A percentile compares a stretch with the other conserved stretches of the same genome.
phyloP scores from a whole-genome alignment of 2,888 invertebrate genomes.

The Harmothoe impar region DNA sequence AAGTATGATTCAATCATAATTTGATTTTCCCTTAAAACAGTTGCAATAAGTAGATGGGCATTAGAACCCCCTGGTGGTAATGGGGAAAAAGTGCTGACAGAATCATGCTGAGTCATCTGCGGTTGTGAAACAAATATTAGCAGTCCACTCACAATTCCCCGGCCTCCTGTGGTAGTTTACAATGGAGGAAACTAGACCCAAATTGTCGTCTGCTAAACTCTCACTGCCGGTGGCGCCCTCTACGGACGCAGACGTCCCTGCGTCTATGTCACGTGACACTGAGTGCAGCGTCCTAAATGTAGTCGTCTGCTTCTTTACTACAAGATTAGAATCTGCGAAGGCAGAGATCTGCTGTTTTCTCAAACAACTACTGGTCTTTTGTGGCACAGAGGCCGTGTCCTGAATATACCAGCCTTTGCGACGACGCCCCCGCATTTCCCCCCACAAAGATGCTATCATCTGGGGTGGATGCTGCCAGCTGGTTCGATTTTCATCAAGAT shows the following conservation, averaged over 20 bases:
- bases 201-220: conserved; percentile 29
- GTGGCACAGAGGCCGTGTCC: background rate
- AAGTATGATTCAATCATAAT: too few relatives aligned
- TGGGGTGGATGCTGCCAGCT: background rate
- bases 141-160: too few relatives aligned
- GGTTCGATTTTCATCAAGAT: conserved; percentile 13
- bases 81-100: background rate
- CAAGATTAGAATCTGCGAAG: background rate
- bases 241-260: conserved; percentile 12
- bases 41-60: too few relatives aligned
- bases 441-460: background rate
- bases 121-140: too few relatives aligned
- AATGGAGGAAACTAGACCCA: background rate
- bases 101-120: background rate
- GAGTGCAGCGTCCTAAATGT: background rate
- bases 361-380: background rate
- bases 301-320: background rate
- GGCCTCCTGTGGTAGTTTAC: too few relatives aligned
- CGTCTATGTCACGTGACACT: background rate
- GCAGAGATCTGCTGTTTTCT: background rate
- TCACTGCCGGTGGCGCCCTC: background rate
- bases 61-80: background rate
- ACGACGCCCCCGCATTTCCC: background rate
- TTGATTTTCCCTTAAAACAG: too few relatives aligned
- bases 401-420: background rate